phyloP scores from a whole-genome alignment of 2,797 vertebrate genomes.

The Pelochelys cantorii region DNA sequence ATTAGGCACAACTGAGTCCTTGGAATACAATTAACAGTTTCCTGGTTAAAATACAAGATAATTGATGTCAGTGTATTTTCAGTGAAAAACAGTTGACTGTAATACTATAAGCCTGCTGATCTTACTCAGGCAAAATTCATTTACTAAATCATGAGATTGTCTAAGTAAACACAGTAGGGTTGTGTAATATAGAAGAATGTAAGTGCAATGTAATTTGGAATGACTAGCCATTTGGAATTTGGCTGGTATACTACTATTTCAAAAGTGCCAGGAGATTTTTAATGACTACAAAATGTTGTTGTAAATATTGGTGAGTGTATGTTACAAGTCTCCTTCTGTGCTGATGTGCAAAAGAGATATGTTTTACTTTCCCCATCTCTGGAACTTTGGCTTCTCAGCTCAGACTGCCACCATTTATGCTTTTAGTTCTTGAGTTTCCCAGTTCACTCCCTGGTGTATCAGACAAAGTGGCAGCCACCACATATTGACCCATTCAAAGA shows the following conservation, averaged over 20 bases:
- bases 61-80: background rate
- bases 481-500: no score
- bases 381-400: no score
- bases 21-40: background rate
- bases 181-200: background rate
- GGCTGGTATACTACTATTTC: background rate
- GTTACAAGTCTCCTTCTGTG: no score
- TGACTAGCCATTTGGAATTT: background rate
- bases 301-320: background rate
- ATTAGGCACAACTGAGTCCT: background rate
- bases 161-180: background rate
- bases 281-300: background rate
- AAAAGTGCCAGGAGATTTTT: background rate
- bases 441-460: no score
- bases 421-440: no score
- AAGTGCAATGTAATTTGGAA: background rate
- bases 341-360: no score
- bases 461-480: no score
- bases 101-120: background rate
- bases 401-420: no score
- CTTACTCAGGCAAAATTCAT: background rate
- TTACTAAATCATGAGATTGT: background rate
- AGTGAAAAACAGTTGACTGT: background rate
- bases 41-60: background rate
- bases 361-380: no score